Evolutionary conservation across 2,888 invertebrate species (phyloP).

Genomic region (Philonicus albiceps): DNA sequence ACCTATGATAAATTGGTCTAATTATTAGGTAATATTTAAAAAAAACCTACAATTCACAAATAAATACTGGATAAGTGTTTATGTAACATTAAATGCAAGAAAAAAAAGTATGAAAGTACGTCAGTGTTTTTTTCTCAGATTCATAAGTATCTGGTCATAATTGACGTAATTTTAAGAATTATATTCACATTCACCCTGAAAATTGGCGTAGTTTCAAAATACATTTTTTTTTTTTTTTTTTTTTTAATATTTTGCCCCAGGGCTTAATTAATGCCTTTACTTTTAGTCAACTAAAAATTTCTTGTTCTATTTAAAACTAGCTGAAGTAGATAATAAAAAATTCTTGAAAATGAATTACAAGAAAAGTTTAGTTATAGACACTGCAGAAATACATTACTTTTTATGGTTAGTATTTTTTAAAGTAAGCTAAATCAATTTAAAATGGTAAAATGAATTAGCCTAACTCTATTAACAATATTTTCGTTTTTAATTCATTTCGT

Average conservation of each 20-base stretch:
- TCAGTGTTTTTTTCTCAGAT: neutral
- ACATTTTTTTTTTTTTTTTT: neutral
- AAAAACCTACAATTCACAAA: too few relatives aligned
- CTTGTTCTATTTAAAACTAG: neutral
- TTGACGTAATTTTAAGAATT: neutral
- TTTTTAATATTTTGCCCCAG: neutral
- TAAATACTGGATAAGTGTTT: neutral
- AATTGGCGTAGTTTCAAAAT: neutral
- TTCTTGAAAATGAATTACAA: too few relatives aligned
- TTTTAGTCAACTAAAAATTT: neutral
- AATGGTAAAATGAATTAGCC: too few relatives aligned
- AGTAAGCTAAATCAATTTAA: too few relatives aligned
- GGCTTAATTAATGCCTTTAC: neutral
- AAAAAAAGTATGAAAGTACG: neutral
- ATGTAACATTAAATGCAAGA: neutral
- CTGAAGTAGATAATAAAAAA: too few relatives aligned
- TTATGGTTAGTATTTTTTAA: too few relatives aligned
- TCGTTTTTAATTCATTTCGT: too few relatives aligned
- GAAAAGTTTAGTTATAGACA: too few relatives aligned
- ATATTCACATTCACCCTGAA: neutral
- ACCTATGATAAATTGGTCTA: neutral
- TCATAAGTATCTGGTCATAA: neutral
- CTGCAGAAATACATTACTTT: too few relatives aligned
- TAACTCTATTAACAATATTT: too few relatives aligned
- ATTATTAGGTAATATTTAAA: neutral